A percentile compares a stretch with the other conserved stretches of the same genome.
These are phyloP conservation scores for Pimpla rufipes DNA, from an alignment of 2,888 invertebrate species.

Conservation along the genomic window DNA sequence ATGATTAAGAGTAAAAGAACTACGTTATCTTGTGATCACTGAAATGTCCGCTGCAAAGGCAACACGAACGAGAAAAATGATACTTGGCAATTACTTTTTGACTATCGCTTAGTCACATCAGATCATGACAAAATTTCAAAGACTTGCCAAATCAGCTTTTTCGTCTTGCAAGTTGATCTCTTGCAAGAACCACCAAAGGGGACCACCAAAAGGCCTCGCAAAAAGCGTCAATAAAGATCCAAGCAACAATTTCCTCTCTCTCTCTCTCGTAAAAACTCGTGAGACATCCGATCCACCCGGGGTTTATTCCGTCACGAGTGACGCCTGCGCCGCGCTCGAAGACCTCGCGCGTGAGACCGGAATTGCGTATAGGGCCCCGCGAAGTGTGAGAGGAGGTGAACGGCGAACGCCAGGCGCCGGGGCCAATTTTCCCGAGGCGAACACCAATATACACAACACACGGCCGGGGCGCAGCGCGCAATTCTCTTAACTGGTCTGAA, in stretches of 20 bases:
- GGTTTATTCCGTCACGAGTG: slow-evolving; percentile 34
- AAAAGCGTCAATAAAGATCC: too few species aligned
- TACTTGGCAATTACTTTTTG: too few species aligned
- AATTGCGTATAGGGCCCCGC: slow-evolving; percentile 21
- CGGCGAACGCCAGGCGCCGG: slow-evolving; percentile 63
- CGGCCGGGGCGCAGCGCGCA: slow-evolving; percentile 25
- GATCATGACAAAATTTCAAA: too few species aligned
- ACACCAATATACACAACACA: slow-evolving; percentile 34
- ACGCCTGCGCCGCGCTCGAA: slow-evolving; percentile 16
- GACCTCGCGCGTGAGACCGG: slow-evolving; percentile 66
- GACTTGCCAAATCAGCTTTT: too few species aligned
- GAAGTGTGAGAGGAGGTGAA: slow-evolving; percentile 35
- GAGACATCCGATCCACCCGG: slow-evolving; percentile 22
- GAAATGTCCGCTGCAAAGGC: too few species aligned
- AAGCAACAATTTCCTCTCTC: not conserved
- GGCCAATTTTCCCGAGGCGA: slow-evolving; percentile 58
- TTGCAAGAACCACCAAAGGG: not conserved
- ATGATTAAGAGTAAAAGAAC: too few species aligned
- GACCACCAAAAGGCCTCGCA: not conserved
- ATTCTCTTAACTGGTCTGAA: slow-evolving; percentile 64
- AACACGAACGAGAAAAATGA: too few species aligned
- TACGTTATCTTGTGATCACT: too few species aligned
- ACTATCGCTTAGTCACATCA: too few species aligned
- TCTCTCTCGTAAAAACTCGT: not conserved
- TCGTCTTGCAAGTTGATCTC: not conserved